phyloP scores from a whole-genome alignment of 2,797 vertebrate genomes.

The Tolypeutes matacus region DNA sequence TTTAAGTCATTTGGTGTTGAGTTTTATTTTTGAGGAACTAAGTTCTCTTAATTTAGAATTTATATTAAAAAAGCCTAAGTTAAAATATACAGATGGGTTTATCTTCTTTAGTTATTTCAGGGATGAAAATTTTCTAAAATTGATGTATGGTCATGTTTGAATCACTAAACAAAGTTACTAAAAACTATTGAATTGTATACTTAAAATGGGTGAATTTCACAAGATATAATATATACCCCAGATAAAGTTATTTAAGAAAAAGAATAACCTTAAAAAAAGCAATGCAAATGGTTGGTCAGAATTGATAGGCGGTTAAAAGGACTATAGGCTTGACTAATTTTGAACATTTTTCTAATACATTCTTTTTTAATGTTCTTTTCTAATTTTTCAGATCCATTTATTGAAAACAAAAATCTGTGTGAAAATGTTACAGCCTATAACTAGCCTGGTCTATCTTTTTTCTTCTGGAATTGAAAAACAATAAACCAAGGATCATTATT shows the following conservation, averaged over 20 bases:
- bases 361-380: background rate
- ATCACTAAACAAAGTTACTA: background rate
- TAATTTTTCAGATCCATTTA: background rate
- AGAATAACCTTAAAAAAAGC: background rate
- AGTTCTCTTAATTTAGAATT: constrained; percentile 20
- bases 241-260: background rate
- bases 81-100: background rate
- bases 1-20: background rate
- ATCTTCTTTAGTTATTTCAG: background rate
- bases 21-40: constrained; percentile 41
- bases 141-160: background rate
- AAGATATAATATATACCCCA: background rate
- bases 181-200: background rate
- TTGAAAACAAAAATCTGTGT: background rate
- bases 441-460: constrained; percentile 11
- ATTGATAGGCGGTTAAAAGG: background rate
- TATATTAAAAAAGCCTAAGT: background rate
- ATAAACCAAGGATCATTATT: constrained; percentile 60
- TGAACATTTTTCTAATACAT: background rate
- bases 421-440: constrained; percentile 15
- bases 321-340: constrained; percentile 31
- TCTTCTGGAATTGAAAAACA: constrained; percentile 58
- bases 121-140: background rate
- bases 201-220: background rate
- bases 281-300: background rate